Base-by-base conservation (phyloP, 2,888 invertebrate species). In the Folsomia candida region DNA sequence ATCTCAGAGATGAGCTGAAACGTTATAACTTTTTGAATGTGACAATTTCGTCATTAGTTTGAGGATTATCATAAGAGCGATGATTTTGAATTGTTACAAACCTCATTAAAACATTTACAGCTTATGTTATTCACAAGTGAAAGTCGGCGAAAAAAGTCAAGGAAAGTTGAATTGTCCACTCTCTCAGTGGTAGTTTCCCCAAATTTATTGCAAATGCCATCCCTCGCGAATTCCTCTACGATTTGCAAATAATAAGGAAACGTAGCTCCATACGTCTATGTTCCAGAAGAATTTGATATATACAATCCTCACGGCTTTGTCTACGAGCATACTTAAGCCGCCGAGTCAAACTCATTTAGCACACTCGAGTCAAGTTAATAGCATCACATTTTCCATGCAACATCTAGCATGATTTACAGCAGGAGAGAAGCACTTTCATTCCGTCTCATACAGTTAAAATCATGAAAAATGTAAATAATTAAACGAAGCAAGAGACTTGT, bases 161-260 rank as follows among this genome's bases (percentile, higher is more conserved):
- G 59, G 14, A 4, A 2, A 28, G 61, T 26, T 28, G n/a, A n/a
- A n/a, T n/a, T n/a, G n/a, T n/a, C n/a, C n/a, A n/a, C n/a, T n/a
- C n/a, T n/a, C n/a, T n/a, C n/a, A n/a, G n/a, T n/a, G n/a, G n/a
- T n/a, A 26, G 61, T 61, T 61, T 54, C 61, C 18, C 26, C 26
- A 25, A 59, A 59, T 59, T 59, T 61, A 61, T 29, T 28, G 61
- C 61, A 26, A 61, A 28, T 4, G n/a, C 61, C 61, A 28, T n/a
- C 61, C 61, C 29, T 18, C 20, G 61, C n/a, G 29, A 27, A 61
- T 61, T 61, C 61, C 26, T 20, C 4, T 14, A 37, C 37, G 14
- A n/a, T 18, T 59, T 26, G 61, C 61, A 26, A 26, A 60, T 27
- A 60, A 59, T 18, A 22, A 54, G 6, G 24, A 54, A n/a, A 54